phyloP scores from a whole-genome alignment of 2,888 invertebrate species.

The Acanthacorydalis orientalis region DNA sequence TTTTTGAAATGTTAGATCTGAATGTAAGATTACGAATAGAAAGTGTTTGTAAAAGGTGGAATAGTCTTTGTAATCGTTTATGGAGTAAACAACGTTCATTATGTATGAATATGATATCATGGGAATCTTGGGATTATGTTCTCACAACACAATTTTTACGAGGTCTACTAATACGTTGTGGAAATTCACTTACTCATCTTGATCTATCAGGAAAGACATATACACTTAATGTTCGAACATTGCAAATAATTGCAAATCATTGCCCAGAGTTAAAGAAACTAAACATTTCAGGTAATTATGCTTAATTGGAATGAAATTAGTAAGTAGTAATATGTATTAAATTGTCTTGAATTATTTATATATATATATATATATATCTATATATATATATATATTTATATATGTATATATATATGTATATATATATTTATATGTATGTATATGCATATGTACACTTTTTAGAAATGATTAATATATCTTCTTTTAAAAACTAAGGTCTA shows the following conservation, averaged over 20 bases:
- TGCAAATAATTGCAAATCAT: slow-evolving; percentile 2
- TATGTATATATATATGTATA: no score
- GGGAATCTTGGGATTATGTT: neutral
- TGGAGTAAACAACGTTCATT: neutral
- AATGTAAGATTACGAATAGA: slow-evolving; percentile 36
- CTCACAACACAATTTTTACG: slow-evolving; percentile 1
- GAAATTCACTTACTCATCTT: neutral
- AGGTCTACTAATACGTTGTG: neutral
- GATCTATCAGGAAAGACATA: slow-evolving; percentile 1
- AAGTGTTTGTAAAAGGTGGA: slow-evolving; percentile 39
- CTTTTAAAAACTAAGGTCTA: neutral
- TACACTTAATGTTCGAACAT: neutral
- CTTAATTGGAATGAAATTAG: no score
- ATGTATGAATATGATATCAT: neutral
- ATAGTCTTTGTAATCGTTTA: slow-evolving; percentile 16
- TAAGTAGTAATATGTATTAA: no score
- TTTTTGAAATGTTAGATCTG: slow-evolving; percentile 33
- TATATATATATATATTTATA: no score
- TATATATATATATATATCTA: no score
- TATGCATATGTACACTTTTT: no score
- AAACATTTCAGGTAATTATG: neutral
- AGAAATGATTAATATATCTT: no score
- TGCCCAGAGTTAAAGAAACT: neutral
- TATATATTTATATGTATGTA: no score
- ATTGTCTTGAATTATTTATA: no score